A percentile compares a stretch with the other conserved stretches of the same genome.
Evolutionary conservation across 2,888 invertebrate species (phyloP).

Genomic region (Tenthredo notha): DNA sequence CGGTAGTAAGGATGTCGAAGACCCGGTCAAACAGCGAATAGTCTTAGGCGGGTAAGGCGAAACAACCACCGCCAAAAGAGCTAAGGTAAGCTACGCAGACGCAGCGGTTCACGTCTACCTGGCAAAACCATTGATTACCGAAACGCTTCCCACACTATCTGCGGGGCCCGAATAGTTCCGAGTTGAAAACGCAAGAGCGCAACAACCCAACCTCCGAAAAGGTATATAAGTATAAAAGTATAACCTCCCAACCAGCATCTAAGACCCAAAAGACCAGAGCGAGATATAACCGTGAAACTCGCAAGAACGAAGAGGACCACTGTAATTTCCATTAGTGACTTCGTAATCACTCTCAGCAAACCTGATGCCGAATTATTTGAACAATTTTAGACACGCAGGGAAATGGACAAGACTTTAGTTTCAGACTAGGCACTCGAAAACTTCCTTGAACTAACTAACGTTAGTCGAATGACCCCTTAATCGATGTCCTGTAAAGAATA

Average conservation of each 20-base stretch:
- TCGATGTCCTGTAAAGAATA: not conserved
- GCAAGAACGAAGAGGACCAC: slow-evolving; percentile 62
- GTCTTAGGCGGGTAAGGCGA: not conserved
- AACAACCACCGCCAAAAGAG: slow-evolving; percentile 46
- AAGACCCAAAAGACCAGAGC: slow-evolving; percentile 36
- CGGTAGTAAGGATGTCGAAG: slow-evolving; percentile 24
- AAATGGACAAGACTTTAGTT: not conserved
- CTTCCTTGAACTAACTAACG: not conserved
- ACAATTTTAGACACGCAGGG: slow-evolving; percentile 40
- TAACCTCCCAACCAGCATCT: slow-evolving; percentile 37
- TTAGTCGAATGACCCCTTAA: not conserved
- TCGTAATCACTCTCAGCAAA: slow-evolving; percentile 63
- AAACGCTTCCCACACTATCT: slow-evolving; percentile 77
- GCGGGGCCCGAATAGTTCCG: slow-evolving; percentile 50
- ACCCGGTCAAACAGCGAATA: slow-evolving; percentile 36
- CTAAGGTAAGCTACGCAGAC: slow-evolving; percentile 43
- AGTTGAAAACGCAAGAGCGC: slow-evolving; percentile 47
- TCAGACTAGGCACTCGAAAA: not conserved
- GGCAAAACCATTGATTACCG: slow-evolving; percentile 77
- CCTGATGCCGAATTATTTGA: slow-evolving; percentile 33
- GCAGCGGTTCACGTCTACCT: slow-evolving; percentile 68
- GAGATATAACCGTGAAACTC: slow-evolving; percentile 9
- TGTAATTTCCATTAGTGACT: slow-evolving; percentile 76
- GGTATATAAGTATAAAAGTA: slow-evolving; percentile 51
- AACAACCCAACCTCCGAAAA: slow-evolving; percentile 49